Percentiles rank a stretch among this genome's conserved stretches.
Evolutionary conservation across 2,888 invertebrate species (phyloP).

Genomic region (Acanthoscelides obtectus): DNA sequence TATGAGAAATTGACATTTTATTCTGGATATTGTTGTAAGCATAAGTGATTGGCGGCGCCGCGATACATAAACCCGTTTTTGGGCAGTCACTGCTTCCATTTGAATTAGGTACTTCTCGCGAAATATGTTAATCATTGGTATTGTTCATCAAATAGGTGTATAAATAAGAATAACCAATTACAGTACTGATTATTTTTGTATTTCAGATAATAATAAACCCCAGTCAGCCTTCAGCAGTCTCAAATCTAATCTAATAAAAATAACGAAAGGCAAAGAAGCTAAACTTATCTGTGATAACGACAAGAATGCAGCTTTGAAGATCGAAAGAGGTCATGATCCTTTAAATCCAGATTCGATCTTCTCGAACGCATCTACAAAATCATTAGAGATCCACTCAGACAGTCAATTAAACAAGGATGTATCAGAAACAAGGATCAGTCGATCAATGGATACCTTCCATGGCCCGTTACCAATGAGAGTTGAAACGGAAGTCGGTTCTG

Average conservation of each 20-base stretch:
- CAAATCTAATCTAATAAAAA: not conserved
- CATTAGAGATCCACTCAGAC: constrained; percentile 18
- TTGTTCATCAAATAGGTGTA: too few relatives aligned
- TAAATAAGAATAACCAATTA: too few relatives aligned
- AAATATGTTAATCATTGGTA: too few relatives aligned
- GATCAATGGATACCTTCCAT: constrained; percentile 38
- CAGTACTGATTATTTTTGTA: too few relatives aligned
- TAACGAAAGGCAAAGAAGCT: not conserved
- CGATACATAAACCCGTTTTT: too few relatives aligned
- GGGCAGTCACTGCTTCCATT: too few relatives aligned
- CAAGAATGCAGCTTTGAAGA: constrained; percentile 17
- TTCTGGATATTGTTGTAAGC: too few relatives aligned
- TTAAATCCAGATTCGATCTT: constrained; percentile 32
- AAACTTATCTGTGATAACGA: not conserved
- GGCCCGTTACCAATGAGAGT: constrained; percentile 17
- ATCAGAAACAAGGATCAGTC: constrained; percentile 28
- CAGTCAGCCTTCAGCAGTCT: not conserved
- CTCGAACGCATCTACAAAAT: constrained; percentile 15
- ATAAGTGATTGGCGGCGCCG: too few relatives aligned
- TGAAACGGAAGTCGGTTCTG: constrained; percentile 33
- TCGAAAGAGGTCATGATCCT: constrained; percentile 44
- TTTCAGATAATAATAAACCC: not conserved
- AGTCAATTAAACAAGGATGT: constrained; percentile 9
- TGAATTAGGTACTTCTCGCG: too few relatives aligned
- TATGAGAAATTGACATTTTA: too few relatives aligned